These are phyloP conservation scores for Ceramica pisi DNA, from an alignment of 2,888 invertebrate species.

Conservation along the genomic window DNA sequence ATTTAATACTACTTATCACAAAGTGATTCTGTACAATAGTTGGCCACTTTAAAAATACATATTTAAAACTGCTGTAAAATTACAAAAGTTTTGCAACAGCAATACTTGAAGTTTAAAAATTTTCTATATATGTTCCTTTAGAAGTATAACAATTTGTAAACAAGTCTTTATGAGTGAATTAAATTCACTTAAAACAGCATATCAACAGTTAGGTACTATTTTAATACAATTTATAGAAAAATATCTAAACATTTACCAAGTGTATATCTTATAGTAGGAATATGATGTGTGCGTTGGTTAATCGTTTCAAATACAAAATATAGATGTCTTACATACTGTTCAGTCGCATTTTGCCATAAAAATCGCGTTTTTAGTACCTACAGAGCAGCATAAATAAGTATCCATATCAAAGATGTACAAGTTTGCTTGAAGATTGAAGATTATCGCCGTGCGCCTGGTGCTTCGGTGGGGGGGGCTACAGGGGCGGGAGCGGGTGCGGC, in stretches of 20 bases:
- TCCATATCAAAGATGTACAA: conserved; percentile 64
- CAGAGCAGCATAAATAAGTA: conserved; percentile 65
- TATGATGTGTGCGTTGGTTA: conserved; percentile 66
- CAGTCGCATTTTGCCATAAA: conserved; percentile 73
- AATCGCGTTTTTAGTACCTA: conserved; percentile 45
- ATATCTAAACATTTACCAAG: conserved; percentile 63
- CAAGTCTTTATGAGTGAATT: conserved; percentile 67
- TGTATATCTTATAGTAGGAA: conserved; percentile 51
- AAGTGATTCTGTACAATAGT: conserved; percentile 73
- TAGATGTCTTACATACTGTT: conserved; percentile 66
- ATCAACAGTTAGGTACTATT: conserved; percentile 53
- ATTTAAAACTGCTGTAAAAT: conserved; percentile 64
- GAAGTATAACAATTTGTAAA: conserved; percentile 68
- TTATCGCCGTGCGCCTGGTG: conserved; percentile 77
- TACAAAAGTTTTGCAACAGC: conserved; percentile 64
- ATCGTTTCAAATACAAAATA: conserved; percentile 70
- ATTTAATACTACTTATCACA: conserved; percentile 76
- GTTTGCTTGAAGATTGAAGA: conserved; percentile 42
- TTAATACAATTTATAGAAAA: conserved; percentile 66
- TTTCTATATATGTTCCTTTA: conserved; percentile 37
- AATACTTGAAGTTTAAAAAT: conserved; percentile 38
- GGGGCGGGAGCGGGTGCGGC: conserved; percentile 72
- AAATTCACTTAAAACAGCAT: conserved; percentile 59
- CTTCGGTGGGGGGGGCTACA: conserved; percentile 67
- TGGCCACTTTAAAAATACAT: conserved; percentile 71